A percentile compares a stretch with the other conserved stretches of the same genome.
phyloP scores from a whole-genome alignment of 2,888 invertebrate genomes.

The Ramazzottius varieornatus region DNA sequence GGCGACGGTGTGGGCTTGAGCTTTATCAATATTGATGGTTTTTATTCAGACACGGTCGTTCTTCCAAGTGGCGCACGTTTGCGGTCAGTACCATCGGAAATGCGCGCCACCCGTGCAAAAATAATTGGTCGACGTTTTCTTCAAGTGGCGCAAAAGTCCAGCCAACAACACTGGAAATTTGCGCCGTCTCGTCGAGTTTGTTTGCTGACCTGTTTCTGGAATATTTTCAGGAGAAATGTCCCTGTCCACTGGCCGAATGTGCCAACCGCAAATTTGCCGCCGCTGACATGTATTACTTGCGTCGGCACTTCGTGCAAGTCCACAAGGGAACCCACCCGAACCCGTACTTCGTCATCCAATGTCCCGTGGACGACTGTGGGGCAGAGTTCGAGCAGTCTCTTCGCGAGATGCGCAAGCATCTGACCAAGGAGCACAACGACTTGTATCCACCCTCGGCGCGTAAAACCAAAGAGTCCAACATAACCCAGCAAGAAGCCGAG shows the following conservation, averaged over 20 bases:
- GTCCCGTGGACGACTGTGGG: constrained; percentile 1
- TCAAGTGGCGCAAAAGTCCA: too few species aligned
- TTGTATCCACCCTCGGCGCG: neutral
- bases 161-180: too few species aligned
- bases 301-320: neutral
- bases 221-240: neutral
- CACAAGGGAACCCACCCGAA: neutral
- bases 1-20: too few species aligned
- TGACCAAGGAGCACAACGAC: neutral
- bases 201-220: too few species aligned
- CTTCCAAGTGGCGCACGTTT: too few species aligned
- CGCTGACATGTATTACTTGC: constrained; percentile 2
- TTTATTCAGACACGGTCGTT: too few species aligned
- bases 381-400: neutral
- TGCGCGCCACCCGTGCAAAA: too few species aligned
- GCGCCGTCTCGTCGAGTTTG: too few species aligned
- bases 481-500: neutral
- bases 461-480: neutral
- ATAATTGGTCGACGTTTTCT: too few species aligned
- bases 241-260: neutral
- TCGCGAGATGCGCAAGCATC: neutral
- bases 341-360: neutral
- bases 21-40: too few species aligned
- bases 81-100: too few species aligned
- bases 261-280: neutral